Conservation (phyloP, 64 coral and sea anemone species). For the Pachyseris speciosa region DNA sequence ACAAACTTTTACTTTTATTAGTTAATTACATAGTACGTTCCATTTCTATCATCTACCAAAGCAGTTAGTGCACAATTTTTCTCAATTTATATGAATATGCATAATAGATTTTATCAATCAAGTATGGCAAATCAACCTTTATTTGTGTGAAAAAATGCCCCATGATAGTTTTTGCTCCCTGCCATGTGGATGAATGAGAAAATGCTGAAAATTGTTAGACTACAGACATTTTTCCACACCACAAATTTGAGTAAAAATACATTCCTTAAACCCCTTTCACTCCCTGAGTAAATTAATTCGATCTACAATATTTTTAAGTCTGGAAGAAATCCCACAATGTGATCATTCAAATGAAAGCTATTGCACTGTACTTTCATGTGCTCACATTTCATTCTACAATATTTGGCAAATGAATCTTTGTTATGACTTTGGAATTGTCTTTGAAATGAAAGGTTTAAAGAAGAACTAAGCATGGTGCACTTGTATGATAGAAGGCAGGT, state of each 20-base stretch:
- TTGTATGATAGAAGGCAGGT: not conserved
- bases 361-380: not conserved
- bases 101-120: not conserved
- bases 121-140: not conserved
- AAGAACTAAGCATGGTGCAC: not conserved
- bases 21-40: conserved; percentile 33
- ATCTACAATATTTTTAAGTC: not conserved
- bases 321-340: not conserved
- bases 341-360: not conserved
- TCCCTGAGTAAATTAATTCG: not conserved
- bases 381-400: not conserved
- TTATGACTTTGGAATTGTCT: not conserved
- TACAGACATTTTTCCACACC: conserved; percentile 4
- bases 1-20: conserved; percentile 23
- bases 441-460: not conserved
- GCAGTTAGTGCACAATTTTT: not conserved
- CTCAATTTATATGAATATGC: not conserved
- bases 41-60: conserved; percentile 28
- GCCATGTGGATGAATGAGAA: not conserved
- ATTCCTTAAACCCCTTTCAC: conserved; percentile 8
- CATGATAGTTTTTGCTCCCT: not conserved
- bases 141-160: conserved; percentile 1
- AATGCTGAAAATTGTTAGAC: not conserved
- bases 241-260: conserved; percentile 9
- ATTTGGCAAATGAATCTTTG: not conserved